Evolutionary conservation across 2,888 invertebrate species (phyloP), one percentile per base, ranked within the genome.

Genomic region (Dynastes hyllus): DNA sequence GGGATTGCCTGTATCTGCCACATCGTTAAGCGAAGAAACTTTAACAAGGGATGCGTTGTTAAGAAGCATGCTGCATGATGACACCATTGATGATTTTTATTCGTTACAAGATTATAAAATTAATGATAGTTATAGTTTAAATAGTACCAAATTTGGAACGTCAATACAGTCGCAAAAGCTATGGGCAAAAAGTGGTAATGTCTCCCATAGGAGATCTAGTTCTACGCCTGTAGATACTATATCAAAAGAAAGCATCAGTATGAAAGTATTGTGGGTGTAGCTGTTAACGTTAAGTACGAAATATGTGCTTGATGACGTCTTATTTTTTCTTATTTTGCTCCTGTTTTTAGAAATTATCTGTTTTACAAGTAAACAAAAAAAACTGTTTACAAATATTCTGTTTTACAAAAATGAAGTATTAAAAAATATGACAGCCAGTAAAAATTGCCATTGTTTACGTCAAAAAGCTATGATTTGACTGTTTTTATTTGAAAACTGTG

Each of bases 1-100:
- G 67, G 95, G 95, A 11, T 90, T 95, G 84, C 95, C 95, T 4
- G 32, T 86, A 40, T 81, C 85, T n/a, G 85, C 86, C 80, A 86
- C 86, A 37, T 85, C 85, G n/a, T 81, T 83, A 80, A 80, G 81
- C 27, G 84, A 84, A 78, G 83, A 82, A 37, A 75, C 78, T 4
- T 69, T 76, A 84, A 82, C 79, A 13, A 86, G 86, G 79, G 86
- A 84, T 65, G 84, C 84, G 2, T 81, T 87, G n/a, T 83, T 87
- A 4, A 84, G 85, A 50, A 87, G 87, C 78, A 86, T 87, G 86
- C 79, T 87, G 9, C 86, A 86, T 78, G 86, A 85, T 78, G 84
- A 83, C 29, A 50, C 27, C 11, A 55, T 11, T 29, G 50, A 70
- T n/a, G 67, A 79, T 69, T 77, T 55, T 45, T 58, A 67, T 71